Evolutionary conservation across 92 coral and sea anemone genomes (phyloP).

Genomic region (Phenganax marumi): DNA sequence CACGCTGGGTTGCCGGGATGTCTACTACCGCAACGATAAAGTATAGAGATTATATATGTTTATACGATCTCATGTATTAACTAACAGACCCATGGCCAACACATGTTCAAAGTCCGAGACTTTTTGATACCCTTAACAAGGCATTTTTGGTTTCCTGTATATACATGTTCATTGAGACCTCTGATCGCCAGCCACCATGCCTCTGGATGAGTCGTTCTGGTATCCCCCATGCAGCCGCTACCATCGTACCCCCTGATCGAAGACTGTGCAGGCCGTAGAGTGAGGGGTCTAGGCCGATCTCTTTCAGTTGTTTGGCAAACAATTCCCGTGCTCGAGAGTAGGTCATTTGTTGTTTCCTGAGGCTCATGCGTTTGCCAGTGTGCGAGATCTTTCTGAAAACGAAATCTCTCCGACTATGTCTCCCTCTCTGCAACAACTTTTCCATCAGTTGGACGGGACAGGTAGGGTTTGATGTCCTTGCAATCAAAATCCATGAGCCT

Average conservation of each 20-base stretch:
- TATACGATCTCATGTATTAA: too few relatives aligned
- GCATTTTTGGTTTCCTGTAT: neutral
- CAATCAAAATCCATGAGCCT: conserved; percentile 31
- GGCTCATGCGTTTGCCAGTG: conserved; percentile 35
- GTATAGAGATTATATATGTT: too few relatives aligned
- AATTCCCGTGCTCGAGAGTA: conserved; percentile 48
- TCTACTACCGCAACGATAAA: too few relatives aligned
- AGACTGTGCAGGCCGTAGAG: neutral
- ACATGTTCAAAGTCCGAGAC: too few relatives aligned
- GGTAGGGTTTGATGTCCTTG: conserved; percentile 13
- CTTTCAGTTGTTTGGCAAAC: neutral
- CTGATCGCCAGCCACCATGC: neutral
- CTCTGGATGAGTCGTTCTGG: neutral
- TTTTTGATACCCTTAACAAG: neutral
- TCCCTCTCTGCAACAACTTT: conserved; percentile 38
- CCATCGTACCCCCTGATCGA: neutral
- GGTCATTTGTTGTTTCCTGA: conserved; percentile 43
- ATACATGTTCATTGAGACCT: neutral
- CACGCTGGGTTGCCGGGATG: too few relatives aligned
- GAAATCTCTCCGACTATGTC: conserved; percentile 15
- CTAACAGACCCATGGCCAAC: too few relatives aligned
- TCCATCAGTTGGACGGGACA: conserved; percentile 49
- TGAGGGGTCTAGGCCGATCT: neutral
- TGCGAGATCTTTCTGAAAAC: conserved; percentile 43
- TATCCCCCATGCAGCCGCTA: neutral